Evolutionary conservation across 2,113 vertebrate species (phyloP).

Genomic region (Sebastes schlegelii): DNA sequence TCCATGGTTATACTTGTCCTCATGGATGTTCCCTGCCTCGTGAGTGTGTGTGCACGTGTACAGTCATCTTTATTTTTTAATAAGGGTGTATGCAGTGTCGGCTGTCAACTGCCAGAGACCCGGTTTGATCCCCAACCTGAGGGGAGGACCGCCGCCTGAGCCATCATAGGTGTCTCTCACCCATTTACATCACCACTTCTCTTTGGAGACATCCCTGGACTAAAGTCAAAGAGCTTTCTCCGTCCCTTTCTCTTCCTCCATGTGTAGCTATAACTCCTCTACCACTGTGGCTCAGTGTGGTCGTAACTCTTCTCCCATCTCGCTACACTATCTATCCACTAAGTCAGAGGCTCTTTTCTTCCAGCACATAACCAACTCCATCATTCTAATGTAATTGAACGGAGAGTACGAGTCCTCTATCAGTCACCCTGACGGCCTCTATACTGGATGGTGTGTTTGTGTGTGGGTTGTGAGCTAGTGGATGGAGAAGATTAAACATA

Average conservation of each 20-base stretch:
- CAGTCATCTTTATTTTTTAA: conserved; percentile 81
- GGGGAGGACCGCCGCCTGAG: neutral
- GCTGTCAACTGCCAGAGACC: conserved; percentile 59
- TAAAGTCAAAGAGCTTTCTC: conserved; percentile 21
- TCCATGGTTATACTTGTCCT: conserved; percentile 3
- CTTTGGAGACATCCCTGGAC: neutral
- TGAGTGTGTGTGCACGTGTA: conserved; percentile 1
- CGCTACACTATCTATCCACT: conserved; percentile 30
- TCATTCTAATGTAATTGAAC: conserved; percentile 71
- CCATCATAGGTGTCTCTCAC: conserved; percentile 48
- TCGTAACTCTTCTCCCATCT: conserved; percentile 54
- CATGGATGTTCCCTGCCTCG: conserved; percentile 1
- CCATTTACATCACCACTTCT: conserved; percentile 23
- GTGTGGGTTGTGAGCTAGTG: neutral
- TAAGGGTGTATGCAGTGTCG: conserved; percentile 70
- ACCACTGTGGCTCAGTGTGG: conserved; percentile 1
- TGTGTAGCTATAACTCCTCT: conserved; percentile 30
- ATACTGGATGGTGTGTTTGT: neutral
- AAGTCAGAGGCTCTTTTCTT: conserved; percentile 30
- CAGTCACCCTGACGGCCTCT: conserved; percentile 47
- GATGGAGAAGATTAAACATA: conserved; percentile 1
- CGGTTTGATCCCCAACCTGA: conserved; percentile 38
- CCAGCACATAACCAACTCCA: conserved; percentile 58
- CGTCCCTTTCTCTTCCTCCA: neutral
- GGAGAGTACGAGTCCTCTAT: conserved; percentile 48